A percentile compares a stretch with the other conserved stretches of the same genome.
Evolutionary conservation across 2,888 invertebrate species (phyloP).

Genomic region (Holacanthella duospinosa): DNA sequence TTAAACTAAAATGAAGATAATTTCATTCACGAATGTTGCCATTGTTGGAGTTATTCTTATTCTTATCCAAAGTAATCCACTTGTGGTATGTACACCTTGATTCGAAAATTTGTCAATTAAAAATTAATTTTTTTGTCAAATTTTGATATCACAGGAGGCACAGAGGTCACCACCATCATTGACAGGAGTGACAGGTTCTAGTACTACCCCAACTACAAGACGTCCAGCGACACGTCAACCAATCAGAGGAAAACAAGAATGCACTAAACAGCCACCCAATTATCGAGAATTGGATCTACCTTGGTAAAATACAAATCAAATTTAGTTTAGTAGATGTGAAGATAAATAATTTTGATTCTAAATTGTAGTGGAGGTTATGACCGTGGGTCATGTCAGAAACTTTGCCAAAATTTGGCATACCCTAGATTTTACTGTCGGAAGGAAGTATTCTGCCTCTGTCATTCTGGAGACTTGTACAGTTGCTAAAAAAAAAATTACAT

Average conservation of each 20-base stretch:
- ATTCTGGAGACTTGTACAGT: slow-evolving; percentile 34
- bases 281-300: slow-evolving; percentile 27
- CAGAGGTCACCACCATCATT: not conserved
- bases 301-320: slow-evolving; percentile 14
- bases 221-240: not conserved
- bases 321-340: not conserved
- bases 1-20: too few species aligned
- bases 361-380: slow-evolving; percentile 25
- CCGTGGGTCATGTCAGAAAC: slow-evolving; percentile 25
- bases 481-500: too few species aligned
- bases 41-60: too few species aligned
- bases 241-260: not conserved
- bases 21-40: too few species aligned
- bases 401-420: slow-evolving; percentile 30
- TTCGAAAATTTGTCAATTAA: not conserved
- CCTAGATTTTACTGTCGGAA: slow-evolving; percentile 27
- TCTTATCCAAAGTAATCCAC: too few species aligned
- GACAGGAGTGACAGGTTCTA: not conserved
- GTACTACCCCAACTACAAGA: not conserved
- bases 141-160: too few species aligned
- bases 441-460: slow-evolving; percentile 32
- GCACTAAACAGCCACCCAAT: slow-evolving; percentile 35
- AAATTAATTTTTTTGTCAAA: not conserved
- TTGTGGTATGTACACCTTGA: too few species aligned
- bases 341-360: not conserved